Base-by-base conservation (phyloP, 2,888 invertebrate species). In the Hirtodrosophila alboralis region DNA sequence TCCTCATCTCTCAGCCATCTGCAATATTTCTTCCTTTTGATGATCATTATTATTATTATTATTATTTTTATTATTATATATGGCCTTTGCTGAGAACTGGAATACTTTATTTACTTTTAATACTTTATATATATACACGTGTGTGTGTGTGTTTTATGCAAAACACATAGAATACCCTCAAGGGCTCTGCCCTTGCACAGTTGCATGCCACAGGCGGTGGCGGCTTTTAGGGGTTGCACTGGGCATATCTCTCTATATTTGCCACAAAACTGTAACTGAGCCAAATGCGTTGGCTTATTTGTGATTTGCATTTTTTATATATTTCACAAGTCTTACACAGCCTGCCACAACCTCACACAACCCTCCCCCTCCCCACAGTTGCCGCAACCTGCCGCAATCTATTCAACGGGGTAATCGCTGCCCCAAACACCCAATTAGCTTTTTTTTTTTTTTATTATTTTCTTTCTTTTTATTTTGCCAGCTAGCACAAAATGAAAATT, bases 231-330 rank as follows among this genome's bases (percentile, higher is more conserved):
- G 73, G 74, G 74, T 74, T 70, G 71, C 70, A 69, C 53, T 37
- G 30, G 27, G 13, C 30, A 16, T 34, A 30, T 34, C 44, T 31
- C 44, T 60, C 54, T 71, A 58, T 71, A 57, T 57, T 30, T 54
- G 33, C 21, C 36, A 40, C 38, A 31, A 34, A 37, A 67, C 14
- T 72, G 72, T 59, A 73, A 73, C 41, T 53, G 74, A 73, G 52
- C 61, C 68, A 66, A 76, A 54, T 72, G 73, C 73, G 44, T 57
- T 54, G 86, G 77, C 76, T 78, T 85, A 84, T 79, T 65, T 71
- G 58, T 54, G 67, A 75, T 79, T 86, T 75, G 52, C 67, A 85
- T 86, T 58, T 85, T 63, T 49, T 59, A 80, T 73, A 60, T 38
- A 26, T 21, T 34, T 26, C 28, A 5, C 9, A 18, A 26, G 28